Evolutionary conservation across 2,888 invertebrate genomes (phyloP), one percentile per base, ranked within the genome.

Genomic region (Pseudococcus viburni): DNA sequence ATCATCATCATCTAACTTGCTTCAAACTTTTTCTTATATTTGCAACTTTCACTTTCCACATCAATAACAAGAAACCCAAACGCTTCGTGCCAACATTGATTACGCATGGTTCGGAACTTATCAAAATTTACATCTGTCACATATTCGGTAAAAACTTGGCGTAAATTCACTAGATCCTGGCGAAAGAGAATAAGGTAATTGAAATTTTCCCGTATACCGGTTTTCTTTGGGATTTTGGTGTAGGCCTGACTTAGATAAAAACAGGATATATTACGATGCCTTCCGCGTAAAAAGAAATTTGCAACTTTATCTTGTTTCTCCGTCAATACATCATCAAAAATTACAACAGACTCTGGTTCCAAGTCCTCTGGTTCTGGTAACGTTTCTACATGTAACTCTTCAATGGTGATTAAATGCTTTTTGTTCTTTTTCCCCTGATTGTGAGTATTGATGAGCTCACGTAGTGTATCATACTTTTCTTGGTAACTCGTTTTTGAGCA

Each of bases 321-420:
- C 80, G 91, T 91, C 17, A 91, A 90, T 26, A 92, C 90, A 90
- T 92, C 91, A 89, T 92, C 91, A 89, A 92, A 92, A 87, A 92
- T 91, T 89, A 92, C 90, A 19, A 92, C 90, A 15, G 91, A 91
- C 90, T 91, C 90, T 86, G 85, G 80, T 90, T 89, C 89, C 2
- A 91, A 91, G 15, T 90, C 89, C 8, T 90, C 88, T 2, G 90
- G 90, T 55, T 89, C 17, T 80, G 90, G 88, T 12, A 90, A 9
- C 4, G n/a, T 19, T 19, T 64, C 89, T 33, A 42, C 80, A 3
- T 80, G 33, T 8, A 80, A 6, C 2, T 90, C 89, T n/a, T 89
- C 90, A 83, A 90, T 90, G 89, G 89, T 90, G 68, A 89, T 84
- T 89, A 80, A 17, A 4, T 42, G 15, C 8, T 42, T 22, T 33